Conservation (phyloP, 2,113 vertebrate genomes). For the Martes martes region DNA sequence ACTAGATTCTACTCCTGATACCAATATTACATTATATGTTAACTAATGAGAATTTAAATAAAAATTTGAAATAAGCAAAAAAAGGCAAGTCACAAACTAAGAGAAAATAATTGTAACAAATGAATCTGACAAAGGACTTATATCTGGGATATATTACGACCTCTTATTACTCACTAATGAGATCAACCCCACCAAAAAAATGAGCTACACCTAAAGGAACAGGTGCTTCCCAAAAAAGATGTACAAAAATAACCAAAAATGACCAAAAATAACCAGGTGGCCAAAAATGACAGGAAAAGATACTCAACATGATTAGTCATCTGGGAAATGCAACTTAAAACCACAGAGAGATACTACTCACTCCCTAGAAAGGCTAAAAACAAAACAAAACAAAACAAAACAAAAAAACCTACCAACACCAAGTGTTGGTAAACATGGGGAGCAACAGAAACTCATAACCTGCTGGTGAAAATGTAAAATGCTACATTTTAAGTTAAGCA, state of each 20-base stretch:
- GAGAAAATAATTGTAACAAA: background rate
- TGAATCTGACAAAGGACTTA: background rate
- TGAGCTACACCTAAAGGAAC: background rate
- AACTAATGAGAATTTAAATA: background rate
- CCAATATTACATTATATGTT: background rate
- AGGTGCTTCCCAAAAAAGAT: background rate
- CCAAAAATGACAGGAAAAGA: slow-evolving; percentile 8
- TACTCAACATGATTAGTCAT: background rate
- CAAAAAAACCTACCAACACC: background rate
- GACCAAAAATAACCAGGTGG: background rate
- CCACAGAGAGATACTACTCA: background rate
- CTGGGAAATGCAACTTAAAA: slow-evolving; percentile 25
- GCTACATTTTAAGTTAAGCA: background rate
- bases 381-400: background rate
- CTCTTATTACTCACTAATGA: background rate
- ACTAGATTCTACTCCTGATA: background rate
- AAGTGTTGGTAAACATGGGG: background rate
- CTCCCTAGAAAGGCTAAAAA: background rate
- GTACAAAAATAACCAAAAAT: background rate
- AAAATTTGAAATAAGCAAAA: background rate
- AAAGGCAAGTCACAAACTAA: background rate
- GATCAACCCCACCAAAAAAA: background rate
- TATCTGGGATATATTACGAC: background rate
- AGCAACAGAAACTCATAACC: background rate
- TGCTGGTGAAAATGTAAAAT: background rate